Evolutionary conservation across 2,797 vertebrate species (phyloP).

Genomic region (Ctenopoma multispine): DNA sequence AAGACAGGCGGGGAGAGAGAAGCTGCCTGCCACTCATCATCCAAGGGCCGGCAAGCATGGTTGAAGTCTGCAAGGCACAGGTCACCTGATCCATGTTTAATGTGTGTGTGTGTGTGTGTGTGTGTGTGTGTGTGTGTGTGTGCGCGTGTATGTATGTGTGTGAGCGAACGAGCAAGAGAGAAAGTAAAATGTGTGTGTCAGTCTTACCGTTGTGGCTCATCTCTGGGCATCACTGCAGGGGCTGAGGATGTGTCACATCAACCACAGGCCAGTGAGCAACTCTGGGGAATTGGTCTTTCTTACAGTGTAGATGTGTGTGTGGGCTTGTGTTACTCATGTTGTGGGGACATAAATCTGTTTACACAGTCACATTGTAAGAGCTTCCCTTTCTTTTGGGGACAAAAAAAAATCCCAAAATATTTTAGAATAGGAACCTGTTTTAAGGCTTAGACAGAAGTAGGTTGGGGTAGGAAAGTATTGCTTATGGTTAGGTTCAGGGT

Average conservation of each 20-base stretch:
- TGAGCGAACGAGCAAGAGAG: not conserved
- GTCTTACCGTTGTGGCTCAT: slow-evolving; percentile 69
- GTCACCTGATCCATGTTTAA: slow-evolving; percentile 75
- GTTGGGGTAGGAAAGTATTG: too few relatives aligned
- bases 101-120: slow-evolving; percentile 46
- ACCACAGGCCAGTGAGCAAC: slow-evolving; percentile 81
- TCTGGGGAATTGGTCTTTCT: slow-evolving; percentile 61
- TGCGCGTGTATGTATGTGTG: slow-evolving; percentile 48
- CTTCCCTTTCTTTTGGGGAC: not conserved
- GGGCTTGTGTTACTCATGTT: slow-evolving; percentile 16
- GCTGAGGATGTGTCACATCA: slow-evolving; percentile 83
- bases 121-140: slow-evolving; percentile 22
- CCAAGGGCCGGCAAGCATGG: slow-evolving; percentile 78
- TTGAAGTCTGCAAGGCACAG: slow-evolving; percentile 74
- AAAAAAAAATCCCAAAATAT: not conserved
- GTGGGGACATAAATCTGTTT: not conserved
- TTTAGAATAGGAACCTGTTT: not conserved
- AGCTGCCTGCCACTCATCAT: slow-evolving; percentile 76
- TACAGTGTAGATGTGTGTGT: slow-evolving; percentile 25
- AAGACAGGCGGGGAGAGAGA: slow-evolving; percentile 45
- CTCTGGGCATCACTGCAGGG: slow-evolving; percentile 75
- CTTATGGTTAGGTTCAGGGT: too few relatives aligned
- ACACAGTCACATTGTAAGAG: not conserved
- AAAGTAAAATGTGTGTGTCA: slow-evolving; percentile 25
- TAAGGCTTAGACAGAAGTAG: not conserved